These are phyloP conservation scores for Panurus biarmicus DNA, from an alignment of 2,113 vertebrate species.

Conservation along the genomic window DNA sequence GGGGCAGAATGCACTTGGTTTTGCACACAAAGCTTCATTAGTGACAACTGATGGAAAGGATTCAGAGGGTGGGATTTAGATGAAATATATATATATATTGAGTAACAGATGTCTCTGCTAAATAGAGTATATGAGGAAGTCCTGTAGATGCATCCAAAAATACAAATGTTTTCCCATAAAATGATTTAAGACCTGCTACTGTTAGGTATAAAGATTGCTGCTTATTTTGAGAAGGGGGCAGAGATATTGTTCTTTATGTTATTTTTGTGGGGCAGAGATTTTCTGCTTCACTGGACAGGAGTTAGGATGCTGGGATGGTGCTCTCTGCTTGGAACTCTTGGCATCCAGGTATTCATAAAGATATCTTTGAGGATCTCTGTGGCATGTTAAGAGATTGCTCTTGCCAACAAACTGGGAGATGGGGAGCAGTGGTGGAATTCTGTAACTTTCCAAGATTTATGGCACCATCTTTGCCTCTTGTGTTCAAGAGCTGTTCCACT, in stretches of 20 bases:
- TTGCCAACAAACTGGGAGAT: not conserved
- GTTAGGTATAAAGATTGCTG: not conserved
- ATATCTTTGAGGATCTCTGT: not conserved
- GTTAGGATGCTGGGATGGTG: not conserved
- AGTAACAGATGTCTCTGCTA: conserved; percentile 42
- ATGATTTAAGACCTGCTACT: not conserved
- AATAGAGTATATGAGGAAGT: not conserved
- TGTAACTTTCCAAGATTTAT: not conserved
- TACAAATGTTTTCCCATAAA: not conserved
- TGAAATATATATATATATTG: not conserved
- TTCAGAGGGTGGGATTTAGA: conserved; percentile 30
- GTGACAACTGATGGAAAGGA: conserved; percentile 18
- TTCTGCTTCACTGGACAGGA: not conserved
- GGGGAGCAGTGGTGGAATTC: not conserved
- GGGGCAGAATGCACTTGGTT: conserved; percentile 43
- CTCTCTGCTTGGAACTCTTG: not conserved
- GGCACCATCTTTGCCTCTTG: not conserved
- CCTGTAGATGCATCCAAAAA: not conserved
- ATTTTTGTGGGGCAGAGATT: not conserved
- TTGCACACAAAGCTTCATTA: conserved; percentile 46
- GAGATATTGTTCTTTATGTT: not conserved
- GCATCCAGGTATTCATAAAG: not conserved
- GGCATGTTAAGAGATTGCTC: not conserved
- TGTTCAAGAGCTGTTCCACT: not conserved
- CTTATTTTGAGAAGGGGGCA: not conserved